Percentiles rank a stretch among this genome's conserved stretches.
Evolutionary conservation across 2,113 vertebrate genomes (phyloP).

Genomic region (Sinocyclocheilus anophthalmus): DNA sequence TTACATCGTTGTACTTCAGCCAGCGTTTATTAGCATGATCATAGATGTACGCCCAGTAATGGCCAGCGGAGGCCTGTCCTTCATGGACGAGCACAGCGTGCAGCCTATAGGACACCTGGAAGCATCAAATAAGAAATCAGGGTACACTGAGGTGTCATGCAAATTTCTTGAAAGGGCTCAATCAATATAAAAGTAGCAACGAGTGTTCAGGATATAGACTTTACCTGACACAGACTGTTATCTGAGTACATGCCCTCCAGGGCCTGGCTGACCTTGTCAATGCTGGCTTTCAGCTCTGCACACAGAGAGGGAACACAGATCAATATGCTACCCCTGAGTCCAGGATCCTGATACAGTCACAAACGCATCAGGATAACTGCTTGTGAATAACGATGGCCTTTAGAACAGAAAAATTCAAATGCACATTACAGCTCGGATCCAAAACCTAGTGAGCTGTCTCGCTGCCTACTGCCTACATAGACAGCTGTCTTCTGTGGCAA

Average conservation of each 20-base stretch:
- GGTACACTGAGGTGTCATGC: neutral
- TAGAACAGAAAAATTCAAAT: conserved; percentile 51
- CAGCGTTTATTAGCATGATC: conserved; percentile 83
- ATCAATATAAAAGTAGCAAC: conserved; percentile 45
- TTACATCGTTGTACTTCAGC: conserved; percentile 95
- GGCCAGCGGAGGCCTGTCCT: conserved; percentile 93
- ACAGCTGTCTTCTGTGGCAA: neutral
- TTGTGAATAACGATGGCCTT: conserved; percentile 52
- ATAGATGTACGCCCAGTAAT: conserved; percentile 98
- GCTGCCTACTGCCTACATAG: neutral
- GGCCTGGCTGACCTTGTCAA: conserved; percentile 75
- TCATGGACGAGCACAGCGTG: conserved; percentile 95
- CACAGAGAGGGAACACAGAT: conserved; percentile 58
- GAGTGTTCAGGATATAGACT: conserved; percentile 47
- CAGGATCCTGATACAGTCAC: conserved; percentile 56
- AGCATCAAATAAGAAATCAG: conserved; percentile 8
- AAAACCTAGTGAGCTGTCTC: neutral
- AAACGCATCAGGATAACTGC: conserved; percentile 57
- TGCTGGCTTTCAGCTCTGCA: conserved; percentile 87
- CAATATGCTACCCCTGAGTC: conserved; percentile 55
- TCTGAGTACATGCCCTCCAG: conserved; percentile 89
- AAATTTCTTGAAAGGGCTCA: conserved; percentile 25
- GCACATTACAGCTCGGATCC: conserved; percentile 20
- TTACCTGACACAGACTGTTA: conserved; percentile 88
- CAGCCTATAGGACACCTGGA: conserved; percentile 90